A percentile compares a stretch with the other conserved stretches of the same genome.
These are phyloP conservation scores for Lepetodrilus schrolli DNA, from an alignment of 2,888 invertebrate genomes.

Conservation along the genomic window DNA sequence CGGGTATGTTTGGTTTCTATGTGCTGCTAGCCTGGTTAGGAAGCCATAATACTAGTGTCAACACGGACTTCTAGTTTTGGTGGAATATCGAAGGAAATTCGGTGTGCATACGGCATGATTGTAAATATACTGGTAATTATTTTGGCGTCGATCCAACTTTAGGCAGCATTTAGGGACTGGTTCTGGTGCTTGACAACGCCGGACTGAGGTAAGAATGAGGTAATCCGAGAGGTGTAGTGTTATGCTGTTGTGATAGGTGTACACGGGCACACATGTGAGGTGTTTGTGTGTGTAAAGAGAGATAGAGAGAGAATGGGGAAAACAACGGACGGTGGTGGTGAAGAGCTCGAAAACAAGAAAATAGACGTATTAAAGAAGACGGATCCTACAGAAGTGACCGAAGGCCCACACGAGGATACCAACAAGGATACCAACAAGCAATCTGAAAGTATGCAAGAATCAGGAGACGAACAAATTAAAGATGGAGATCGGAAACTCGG, in stretches of 20 bases:
- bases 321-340: constrained; percentile 13
- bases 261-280: too few relatives aligned
- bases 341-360: neutral
- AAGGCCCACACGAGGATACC: too few relatives aligned
- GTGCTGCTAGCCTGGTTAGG: constrained; percentile 45
- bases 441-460: too few relatives aligned
- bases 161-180: neutral
- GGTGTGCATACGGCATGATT: neutral
- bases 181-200: neutral
- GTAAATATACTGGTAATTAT: neutral
- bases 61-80: too few relatives aligned
- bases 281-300: too few relatives aligned
- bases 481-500: neutral
- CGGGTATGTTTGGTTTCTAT: constrained; percentile 60
- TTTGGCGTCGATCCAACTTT: neutral
- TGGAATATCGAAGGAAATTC: too few relatives aligned
- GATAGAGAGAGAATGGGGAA: constrained; percentile 29
- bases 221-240: neutral
- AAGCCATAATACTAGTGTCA: neutral
- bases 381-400: too few relatives aligned
- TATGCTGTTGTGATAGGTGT: neutral
- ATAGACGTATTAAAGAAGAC: constrained; percentile 12
- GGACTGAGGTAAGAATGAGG: neutral
- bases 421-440: too few relatives aligned
- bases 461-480: neutral